Conservation (phyloP, 2,888 invertebrate species). For the Sepioteuthis lessoniana region DNA sequence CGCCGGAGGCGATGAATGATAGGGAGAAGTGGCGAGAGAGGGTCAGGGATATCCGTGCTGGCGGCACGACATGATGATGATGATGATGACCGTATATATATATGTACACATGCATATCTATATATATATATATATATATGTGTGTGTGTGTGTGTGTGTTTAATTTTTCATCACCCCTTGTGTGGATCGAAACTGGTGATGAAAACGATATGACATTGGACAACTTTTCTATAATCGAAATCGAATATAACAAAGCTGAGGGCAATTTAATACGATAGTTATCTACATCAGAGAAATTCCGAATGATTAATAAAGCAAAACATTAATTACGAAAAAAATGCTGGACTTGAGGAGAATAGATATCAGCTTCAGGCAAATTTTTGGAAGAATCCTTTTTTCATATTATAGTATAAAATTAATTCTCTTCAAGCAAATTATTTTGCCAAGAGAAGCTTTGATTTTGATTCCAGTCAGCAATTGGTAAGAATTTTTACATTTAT, state of each 20-base stretch:
- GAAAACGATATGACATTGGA: not conserved
- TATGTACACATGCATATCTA: not conserved
- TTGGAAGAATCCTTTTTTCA: not conserved
- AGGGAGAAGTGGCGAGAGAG: too few relatives aligned
- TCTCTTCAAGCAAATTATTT: not conserved
- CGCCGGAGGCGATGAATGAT: too few relatives aligned
- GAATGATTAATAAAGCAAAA: not conserved
- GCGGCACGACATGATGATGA: too few relatives aligned
- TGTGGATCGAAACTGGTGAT: too few relatives aligned
- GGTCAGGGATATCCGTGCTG: too few relatives aligned
- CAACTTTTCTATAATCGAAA: too few relatives aligned
- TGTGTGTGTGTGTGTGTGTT: not conserved
- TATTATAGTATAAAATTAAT: not conserved
- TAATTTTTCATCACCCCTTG: too few relatives aligned
- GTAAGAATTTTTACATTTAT: not conserved
- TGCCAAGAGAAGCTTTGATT: not conserved
- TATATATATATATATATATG: not conserved
- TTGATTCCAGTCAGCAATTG: not conserved
- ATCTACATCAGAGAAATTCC: too few relatives aligned
- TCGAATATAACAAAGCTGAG: too few relatives aligned
- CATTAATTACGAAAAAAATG: not conserved
- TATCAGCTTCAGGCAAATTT: not conserved
- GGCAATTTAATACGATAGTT: too few relatives aligned
- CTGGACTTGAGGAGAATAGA: not conserved
- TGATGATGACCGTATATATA: not conserved